phyloP scores from a whole-genome alignment of 2,113 vertebrate genomes.

The Vombatus ursinus region DNA sequence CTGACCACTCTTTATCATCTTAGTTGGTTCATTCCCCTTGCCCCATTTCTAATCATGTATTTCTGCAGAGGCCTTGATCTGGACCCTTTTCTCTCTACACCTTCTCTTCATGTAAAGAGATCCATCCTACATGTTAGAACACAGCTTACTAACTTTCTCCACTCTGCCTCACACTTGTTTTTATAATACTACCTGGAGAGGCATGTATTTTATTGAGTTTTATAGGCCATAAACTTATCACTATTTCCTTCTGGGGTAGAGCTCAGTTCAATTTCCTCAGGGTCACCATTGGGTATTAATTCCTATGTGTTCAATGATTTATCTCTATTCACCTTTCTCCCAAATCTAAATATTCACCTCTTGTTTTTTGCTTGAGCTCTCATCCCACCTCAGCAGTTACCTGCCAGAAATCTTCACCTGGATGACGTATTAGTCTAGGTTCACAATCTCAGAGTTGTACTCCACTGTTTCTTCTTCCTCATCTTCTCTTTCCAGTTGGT shows the following conservation, averaged over 20 bases:
- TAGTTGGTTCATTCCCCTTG: neutral
- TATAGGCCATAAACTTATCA: neutral
- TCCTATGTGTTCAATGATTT: neutral
- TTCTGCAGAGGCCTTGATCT: neutral
- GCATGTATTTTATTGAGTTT: neutral
- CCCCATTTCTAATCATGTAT: neutral
- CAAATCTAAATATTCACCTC: neutral
- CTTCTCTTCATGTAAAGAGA: neutral
- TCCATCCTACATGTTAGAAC: neutral
- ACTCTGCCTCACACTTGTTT: neutral
- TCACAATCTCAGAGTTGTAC: neutral
- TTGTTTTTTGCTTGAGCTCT: neutral
- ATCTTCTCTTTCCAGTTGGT: neutral
- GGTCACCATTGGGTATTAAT: neutral
- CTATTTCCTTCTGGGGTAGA: neutral
- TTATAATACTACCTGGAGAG: neutral
- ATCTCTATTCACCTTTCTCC: neutral
- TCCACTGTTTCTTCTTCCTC: neutral
- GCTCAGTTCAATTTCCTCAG: neutral
- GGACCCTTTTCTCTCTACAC: neutral
- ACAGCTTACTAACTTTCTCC: neutral
- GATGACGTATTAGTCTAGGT: neutral
- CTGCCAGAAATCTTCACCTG: neutral
- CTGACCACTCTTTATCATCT: neutral
- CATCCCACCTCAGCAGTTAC: neutral